These are phyloP conservation scores for Tylochromis polylepis DNA, from an alignment of 2,113 vertebrate genomes.

Conservation along the genomic window DNA sequence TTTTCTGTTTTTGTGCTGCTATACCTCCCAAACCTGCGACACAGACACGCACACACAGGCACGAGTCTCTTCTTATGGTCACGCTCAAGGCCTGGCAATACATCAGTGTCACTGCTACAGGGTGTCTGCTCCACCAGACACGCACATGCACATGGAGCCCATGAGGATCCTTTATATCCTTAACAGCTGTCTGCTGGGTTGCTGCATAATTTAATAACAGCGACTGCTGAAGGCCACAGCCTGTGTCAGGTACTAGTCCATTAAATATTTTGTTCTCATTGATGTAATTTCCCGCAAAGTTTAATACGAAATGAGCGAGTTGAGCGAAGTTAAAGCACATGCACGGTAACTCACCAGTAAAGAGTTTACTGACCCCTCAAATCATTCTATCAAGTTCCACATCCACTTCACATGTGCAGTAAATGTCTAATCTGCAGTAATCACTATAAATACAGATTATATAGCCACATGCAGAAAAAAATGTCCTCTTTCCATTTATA, in stretches of 20 bases:
- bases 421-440: background rate
- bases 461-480: background rate
- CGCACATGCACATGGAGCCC: background rate
- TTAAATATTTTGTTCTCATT: background rate
- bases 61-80: background rate
- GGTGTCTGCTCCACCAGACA: background rate
- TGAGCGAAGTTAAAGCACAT: background rate
- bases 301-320: background rate
- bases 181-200: constrained; percentile 31
- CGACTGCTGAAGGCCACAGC: background rate
- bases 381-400: background rate
- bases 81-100: constrained; percentile 42
- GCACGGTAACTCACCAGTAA: background rate
- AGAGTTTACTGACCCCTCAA: background rate
- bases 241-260: background rate
- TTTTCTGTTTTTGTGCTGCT: background rate
- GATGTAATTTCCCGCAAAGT: background rate
- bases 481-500: background rate
- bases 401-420: background rate
- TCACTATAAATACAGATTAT: background rate
- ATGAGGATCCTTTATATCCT: constrained; percentile 20
- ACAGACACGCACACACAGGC: background rate
- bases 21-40: background rate
- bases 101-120: constrained; percentile 35
- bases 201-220: background rate